These are phyloP conservation scores for Vanacampus margaritifer DNA, from an alignment of 2,113 vertebrate genomes.

Conservation along the genomic window DNA sequence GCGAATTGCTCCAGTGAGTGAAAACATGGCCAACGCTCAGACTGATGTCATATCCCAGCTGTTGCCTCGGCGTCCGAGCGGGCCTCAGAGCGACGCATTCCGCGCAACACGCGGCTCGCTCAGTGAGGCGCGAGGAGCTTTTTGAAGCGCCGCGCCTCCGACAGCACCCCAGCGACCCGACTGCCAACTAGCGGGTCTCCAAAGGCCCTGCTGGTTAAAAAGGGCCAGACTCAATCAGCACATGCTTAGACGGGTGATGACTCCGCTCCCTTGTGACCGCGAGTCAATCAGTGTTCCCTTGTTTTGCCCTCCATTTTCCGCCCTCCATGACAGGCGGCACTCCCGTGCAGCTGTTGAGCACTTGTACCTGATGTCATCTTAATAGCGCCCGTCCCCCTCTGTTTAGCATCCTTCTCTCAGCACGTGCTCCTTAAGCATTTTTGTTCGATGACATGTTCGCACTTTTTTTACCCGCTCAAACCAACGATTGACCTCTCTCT, in stretches of 20 bases:
- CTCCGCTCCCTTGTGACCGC: constrained; percentile 65
- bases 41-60: constrained; percentile 77
- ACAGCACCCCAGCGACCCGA: constrained; percentile 51
- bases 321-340: constrained; percentile 45
- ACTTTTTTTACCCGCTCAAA: constrained; percentile 54
- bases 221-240: constrained; percentile 68
- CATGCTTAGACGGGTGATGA: constrained; percentile 70
- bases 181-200: constrained; percentile 54
- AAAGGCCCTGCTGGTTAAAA: constrained; percentile 61
- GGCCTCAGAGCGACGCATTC: constrained; percentile 39
- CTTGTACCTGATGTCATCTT: constrained; percentile 70
- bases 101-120: constrained; percentile 52
- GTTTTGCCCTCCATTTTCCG: constrained; percentile 62
- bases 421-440: constrained; percentile 68
- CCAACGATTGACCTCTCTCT: constrained; percentile 38
- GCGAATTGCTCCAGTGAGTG: constrained; percentile 66
- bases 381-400: constrained; percentile 58
- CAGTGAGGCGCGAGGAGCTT: constrained; percentile 43
- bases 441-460: constrained; percentile 69
- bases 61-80: constrained; percentile 69
- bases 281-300: constrained; percentile 71
- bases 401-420: constrained; percentile 70
- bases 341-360: constrained; percentile 73
- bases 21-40: constrained; percentile 71
- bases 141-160: constrained; percentile 54